These are phyloP conservation scores for Cydia fagiglandana DNA, from an alignment of 1,140 invertebrate genomes.

Conservation along the genomic window DNA sequence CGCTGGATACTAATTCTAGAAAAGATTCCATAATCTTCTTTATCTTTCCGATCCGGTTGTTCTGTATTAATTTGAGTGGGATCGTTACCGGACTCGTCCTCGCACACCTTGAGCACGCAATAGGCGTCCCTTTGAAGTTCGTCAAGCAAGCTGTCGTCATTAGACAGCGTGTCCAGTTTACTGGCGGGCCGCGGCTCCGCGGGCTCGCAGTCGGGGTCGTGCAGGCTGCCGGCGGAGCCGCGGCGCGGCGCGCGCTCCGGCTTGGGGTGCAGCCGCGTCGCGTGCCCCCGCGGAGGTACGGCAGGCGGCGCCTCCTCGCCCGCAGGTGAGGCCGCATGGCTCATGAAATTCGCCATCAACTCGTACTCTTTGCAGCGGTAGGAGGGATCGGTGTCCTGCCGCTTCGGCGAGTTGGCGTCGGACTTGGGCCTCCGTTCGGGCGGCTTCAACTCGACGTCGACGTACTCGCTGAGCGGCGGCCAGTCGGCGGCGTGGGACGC, in stretches of 20 bases:
- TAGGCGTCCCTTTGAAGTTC: constrained; percentile 67
- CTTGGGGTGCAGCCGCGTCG: constrained; percentile 41
- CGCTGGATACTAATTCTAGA: constrained; percentile 69
- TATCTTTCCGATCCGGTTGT: constrained; percentile 43
- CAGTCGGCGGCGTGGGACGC: constrained; percentile 37
- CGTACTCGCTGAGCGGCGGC: constrained; percentile 43
- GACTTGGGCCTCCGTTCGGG: constrained; percentile 38
- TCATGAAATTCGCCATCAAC: constrained; percentile 44
- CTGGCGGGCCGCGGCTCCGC: constrained; percentile 44
- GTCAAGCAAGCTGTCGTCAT: constrained; percentile 68
- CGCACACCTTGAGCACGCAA: constrained; percentile 66
- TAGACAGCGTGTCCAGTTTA: constrained; percentile 55
- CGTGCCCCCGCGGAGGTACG: constrained; percentile 64
- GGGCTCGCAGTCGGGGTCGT: constrained; percentile 41
- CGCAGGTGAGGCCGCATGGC: constrained; percentile 25
- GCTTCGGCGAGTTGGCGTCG: constrained; percentile 28
- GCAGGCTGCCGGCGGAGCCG: constrained; percentile 47
- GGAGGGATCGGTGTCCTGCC: constrained; percentile 17
- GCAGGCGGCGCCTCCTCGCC: constrained; percentile 38
- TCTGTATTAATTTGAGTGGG: constrained; percentile 35
- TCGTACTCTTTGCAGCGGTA: constrained; percentile 44
- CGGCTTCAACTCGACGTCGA: constrained; percentile 41
- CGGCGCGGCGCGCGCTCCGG: constrained; percentile 43
- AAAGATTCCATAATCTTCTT: constrained; percentile 64
- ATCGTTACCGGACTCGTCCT: constrained; percentile 56